Conservation (phyloP, 2,113 vertebrate genomes). For the Petrocephalus zakoni region DNA sequence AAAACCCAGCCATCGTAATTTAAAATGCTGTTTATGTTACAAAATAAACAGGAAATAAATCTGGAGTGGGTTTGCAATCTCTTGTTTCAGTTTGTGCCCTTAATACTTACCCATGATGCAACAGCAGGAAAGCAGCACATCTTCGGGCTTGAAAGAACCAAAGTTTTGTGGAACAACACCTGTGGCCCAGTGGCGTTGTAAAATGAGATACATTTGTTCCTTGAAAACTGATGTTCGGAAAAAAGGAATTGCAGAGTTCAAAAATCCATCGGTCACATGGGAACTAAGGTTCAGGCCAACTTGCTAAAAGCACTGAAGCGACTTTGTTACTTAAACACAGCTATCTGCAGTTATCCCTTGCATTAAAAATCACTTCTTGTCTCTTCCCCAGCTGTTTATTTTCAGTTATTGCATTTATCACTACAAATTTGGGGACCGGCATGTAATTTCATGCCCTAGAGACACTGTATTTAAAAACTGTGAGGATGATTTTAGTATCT, state of each 20-base stretch:
- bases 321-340: not conserved
- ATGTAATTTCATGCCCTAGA: not conserved
- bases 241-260: not conserved
- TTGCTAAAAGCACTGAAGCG: not conserved
- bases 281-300: not conserved
- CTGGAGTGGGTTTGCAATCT: not conserved
- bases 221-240: not conserved
- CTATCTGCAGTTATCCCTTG: not conserved
- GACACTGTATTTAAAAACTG: not conserved
- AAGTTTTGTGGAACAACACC: not conserved
- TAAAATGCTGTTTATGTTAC: constrained; percentile 7
- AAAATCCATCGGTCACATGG: not conserved
- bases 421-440: not conserved
- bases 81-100: not conserved
- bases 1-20: not conserved
- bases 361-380: not conserved
- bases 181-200: not conserved
- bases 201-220: not conserved
- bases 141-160: not conserved
- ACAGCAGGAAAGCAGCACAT: not conserved
- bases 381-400: not conserved
- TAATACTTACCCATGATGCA: constrained; percentile 21
- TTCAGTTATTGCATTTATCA: not conserved
- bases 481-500: not conserved
- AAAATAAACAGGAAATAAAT: constrained; percentile 2